Conservation (phyloP, 2,888 invertebrate genomes). For the Drepanosiphum platanoidis region DNA sequence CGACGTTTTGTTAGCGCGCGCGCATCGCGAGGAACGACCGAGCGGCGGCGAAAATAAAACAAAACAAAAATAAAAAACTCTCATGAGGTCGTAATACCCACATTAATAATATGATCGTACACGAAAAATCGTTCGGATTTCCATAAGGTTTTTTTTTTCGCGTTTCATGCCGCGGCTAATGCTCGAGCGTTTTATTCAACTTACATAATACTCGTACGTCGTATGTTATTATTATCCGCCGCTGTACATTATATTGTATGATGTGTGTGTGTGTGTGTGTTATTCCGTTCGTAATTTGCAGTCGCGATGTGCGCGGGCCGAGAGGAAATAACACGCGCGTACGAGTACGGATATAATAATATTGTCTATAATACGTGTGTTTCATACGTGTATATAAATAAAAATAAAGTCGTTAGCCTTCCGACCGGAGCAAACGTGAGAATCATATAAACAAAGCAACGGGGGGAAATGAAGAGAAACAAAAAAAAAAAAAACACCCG, state of each 20-base stretch:
- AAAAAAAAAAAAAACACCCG: conserved; percentile 8
- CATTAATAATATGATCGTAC: too few species aligned
- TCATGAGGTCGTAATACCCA: neutral
- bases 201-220: neutral
- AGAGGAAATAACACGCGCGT: neutral
- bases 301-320: neutral
- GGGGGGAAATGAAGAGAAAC: neutral
- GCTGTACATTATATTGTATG: too few species aligned
- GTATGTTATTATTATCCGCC: too few species aligned
- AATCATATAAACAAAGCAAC: conserved; percentile 39
- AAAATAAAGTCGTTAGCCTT: conserved; percentile 34
- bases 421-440: conserved; percentile 56
- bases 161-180: too few species aligned
- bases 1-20: neutral
- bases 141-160: conserved; percentile 14
- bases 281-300: conserved; percentile 19
- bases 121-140: neutral
- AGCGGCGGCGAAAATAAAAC: too few species aligned
- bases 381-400: neutral
- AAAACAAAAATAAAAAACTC: neutral
- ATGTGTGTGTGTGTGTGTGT: neutral
- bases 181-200: too few species aligned
- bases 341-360: neutral
- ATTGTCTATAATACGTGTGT: neutral
- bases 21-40: neutral